Base-by-base conservation (phyloP, 2,113 vertebrate species). In the Alectura lathami region DNA sequence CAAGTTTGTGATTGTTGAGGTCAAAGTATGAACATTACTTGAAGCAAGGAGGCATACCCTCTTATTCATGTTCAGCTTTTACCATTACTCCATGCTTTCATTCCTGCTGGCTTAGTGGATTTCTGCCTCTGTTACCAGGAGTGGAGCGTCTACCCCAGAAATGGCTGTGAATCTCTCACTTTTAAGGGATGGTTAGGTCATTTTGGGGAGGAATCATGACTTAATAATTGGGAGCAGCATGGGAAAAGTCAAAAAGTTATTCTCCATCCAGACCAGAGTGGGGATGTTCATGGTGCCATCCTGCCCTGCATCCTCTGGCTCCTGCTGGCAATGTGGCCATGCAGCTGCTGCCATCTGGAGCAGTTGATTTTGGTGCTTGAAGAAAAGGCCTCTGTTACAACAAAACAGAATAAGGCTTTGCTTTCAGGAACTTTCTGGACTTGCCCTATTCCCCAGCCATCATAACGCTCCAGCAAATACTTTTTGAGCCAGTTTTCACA, bases 281-380 rank as follows among this genome's bases (percentile, higher is more conserved):
- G 36, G 48, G 66, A 13, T 50, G 74, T 69, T 62, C 6, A 2
- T 2, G 27, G 18, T 57, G 76, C 27, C 68, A 81, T 26, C 42
- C 56, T 81, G 50, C 45, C 32, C 42, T 47, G 11, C 32, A 51
- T 20, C 15, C 22, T 62, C 59, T 66, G 70, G 13, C 4, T 85
- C 9, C 34, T 74, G 36, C 20, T 73, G 45, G 30, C 0, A 0
- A 12, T 0, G 1, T 69, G 88, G 30, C 40, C 1, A 0, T 2
- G 3, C 13, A 0, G 0, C 15, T 34, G 43, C 40, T 7, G 5
- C 43, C 79, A n/a, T 54, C 51, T 8, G 29, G 13, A 83, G 32
- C 23, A 0, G 43, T 88, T 4, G 4, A 27, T 36, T 70, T 48
- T 60, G 22, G 47, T 51, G 43, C 16, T 3, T 36, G 45, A 95